These are phyloP conservation scores for Siniperca knerii DNA, from an alignment of 2,113 vertebrate genomes.

Conservation along the genomic window DNA sequence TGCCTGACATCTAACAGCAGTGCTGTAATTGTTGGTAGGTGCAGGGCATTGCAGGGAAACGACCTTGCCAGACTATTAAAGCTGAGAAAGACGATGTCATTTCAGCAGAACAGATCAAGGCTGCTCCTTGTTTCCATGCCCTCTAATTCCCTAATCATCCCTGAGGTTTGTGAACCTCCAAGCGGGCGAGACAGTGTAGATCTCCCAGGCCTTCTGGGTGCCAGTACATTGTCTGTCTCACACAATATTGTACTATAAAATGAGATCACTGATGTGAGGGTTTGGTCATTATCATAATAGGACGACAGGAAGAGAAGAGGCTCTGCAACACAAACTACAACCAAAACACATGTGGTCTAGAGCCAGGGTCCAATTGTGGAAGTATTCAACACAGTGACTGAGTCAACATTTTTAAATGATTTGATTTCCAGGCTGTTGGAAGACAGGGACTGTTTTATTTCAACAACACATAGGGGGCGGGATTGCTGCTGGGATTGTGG, in stretches of 20 bases:
- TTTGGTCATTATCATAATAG: slow-evolving; percentile 58
- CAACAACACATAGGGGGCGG: not conserved
- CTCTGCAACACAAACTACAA: slow-evolving; percentile 19
- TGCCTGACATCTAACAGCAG: slow-evolving; percentile 42
- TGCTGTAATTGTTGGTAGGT: slow-evolving; percentile 52
- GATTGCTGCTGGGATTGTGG: slow-evolving; percentile 1
- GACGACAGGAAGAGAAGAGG: slow-evolving; percentile 20
- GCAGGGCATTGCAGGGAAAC: slow-evolving; percentile 45
- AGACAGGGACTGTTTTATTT: slow-evolving; percentile 17
- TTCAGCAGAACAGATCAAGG: slow-evolving; percentile 34
- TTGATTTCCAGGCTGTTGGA: slow-evolving; percentile 33
- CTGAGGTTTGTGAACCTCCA: slow-evolving; percentile 35
- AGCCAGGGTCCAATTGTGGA: slow-evolving; percentile 10
- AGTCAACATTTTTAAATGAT: slow-evolving; percentile 24
- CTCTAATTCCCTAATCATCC: slow-evolving; percentile 27
- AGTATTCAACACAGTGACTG: slow-evolving; percentile 19
- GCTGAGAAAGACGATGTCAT: slow-evolving; percentile 47
- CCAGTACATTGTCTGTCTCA: not conserved
- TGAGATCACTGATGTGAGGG: slow-evolving; percentile 60
- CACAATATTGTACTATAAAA: slow-evolving; percentile 46
- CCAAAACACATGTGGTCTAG: not conserved
- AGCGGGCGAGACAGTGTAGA: slow-evolving; percentile 18
- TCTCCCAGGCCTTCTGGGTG: slow-evolving; percentile 44
- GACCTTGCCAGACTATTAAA: slow-evolving; percentile 56
- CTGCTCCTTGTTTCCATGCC: slow-evolving; percentile 46